These are phyloP conservation scores for Stenopsyche tienmushanensis DNA, from an alignment of 1,140 invertebrate genomes.

Conservation along the genomic window DNA sequence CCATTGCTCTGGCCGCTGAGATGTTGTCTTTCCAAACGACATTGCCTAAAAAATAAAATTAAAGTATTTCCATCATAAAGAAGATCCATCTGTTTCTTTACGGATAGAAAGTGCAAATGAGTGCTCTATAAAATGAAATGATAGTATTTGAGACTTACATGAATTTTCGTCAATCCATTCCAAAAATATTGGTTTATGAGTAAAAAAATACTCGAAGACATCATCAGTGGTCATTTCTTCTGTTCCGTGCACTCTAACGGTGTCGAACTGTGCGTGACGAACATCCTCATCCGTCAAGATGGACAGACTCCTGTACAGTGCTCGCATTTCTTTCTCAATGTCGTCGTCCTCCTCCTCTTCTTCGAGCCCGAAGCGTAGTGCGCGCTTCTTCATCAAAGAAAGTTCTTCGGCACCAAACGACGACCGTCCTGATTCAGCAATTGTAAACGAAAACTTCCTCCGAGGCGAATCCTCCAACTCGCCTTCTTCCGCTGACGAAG, in stretches of 20 bases:
- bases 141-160: slow-evolving; percentile 29
- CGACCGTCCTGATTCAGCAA: too few relatives aligned
- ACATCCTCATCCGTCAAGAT: slow-evolving; percentile 32
- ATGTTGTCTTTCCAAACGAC: slow-evolving; percentile 40
- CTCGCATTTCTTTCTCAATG: slow-evolving; percentile 31
- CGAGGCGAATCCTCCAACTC: background rate
- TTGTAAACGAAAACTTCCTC: too few relatives aligned
- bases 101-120: background rate
- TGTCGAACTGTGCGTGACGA: slow-evolving; percentile 36
- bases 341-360: too few relatives aligned
- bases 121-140: slow-evolving; percentile 2
- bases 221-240: slow-evolving; percentile 39
- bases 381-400: too few relatives aligned
- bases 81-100: background rate
- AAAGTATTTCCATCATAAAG: background rate
- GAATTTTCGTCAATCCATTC: slow-evolving; percentile 39
- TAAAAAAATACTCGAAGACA: slow-evolving; percentile 38
- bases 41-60: slow-evolving; percentile 34
- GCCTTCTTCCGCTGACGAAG: background rate
- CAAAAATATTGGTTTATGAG: slow-evolving; percentile 36
- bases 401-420: too few relatives aligned
- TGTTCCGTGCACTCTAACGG: slow-evolving; percentile 32
- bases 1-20: slow-evolving; percentile 39
- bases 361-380: too few relatives aligned
- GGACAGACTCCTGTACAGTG: slow-evolving; percentile 29